phyloP scores from a whole-genome alignment of 2,113 vertebrate genomes.

The Sterrhoptilus dennistouni region DNA sequence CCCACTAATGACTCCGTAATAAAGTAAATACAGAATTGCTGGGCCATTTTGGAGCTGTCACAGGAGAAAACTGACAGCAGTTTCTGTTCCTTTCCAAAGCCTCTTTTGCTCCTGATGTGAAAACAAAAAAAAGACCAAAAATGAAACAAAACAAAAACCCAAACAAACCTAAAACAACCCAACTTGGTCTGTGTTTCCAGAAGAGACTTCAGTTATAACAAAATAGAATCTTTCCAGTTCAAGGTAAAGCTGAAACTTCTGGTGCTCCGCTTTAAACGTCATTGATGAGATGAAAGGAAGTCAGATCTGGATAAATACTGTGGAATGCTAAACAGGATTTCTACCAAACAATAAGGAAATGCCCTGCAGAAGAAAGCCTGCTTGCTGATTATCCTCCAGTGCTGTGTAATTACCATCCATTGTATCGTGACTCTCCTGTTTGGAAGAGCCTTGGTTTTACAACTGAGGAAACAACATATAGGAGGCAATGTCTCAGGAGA shows the following conservation, averaged over 20 bases:
- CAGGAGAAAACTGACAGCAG: not conserved
- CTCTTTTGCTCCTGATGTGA: not conserved
- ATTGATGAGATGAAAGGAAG: not conserved
- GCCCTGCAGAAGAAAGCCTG: not conserved
- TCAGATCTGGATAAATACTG: not conserved
- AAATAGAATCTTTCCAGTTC: not conserved
- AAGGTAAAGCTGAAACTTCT: not conserved
- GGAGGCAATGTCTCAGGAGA: not conserved
- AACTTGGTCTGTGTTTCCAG: not conserved
- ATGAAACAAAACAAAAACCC: not conserved
- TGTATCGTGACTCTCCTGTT: not conserved
- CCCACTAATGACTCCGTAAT: not conserved
- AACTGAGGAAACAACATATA: not conserved
- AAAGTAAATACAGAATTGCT: not conserved
- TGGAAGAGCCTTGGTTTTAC: not conserved
- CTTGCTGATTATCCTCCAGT: not conserved
- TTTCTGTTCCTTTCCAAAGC: not conserved
- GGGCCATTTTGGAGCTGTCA: not conserved
- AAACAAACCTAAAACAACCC: not conserved
- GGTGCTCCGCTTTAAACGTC: accelerated
- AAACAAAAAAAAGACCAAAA: not conserved
- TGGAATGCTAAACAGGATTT: not conserved
- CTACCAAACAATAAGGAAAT: not conserved
- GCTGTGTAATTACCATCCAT: not conserved
- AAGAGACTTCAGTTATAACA: not conserved